Base-by-base conservation (phyloP, 2,888 invertebrate genomes). In the Drosophila fungiperda region DNA sequence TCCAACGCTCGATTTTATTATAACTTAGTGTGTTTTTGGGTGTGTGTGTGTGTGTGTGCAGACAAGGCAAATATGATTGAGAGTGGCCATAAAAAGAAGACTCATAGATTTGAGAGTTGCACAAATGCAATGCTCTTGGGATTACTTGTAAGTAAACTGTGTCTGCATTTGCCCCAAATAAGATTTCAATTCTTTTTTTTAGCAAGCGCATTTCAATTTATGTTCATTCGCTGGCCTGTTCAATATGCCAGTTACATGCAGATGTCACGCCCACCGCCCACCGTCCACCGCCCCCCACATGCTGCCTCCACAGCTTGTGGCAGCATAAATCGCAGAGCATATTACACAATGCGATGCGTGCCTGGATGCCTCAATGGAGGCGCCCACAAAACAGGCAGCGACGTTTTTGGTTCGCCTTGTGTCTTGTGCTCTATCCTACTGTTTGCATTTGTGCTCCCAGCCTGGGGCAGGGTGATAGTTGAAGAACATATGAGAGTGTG, bases 261-360 rank as follows among this genome's bases (percentile, higher is more conserved):
- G 80, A 70, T 87, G 87, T 74, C 80, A 80, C 74, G 81, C 74
- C 76, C 66, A 29, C 29, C 29, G 29, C 29, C 29, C 29, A 29
- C 29, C 29, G 29, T 2, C 29, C 29, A 29, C 5, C 29, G 29
- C 5, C 60, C 72, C 5, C 60, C 72, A 60, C 68, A 62, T 75
- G 58, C 62, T 68, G 58, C 38, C 55, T 0, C 57, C 55, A 29
- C 62, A 52, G 76, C 70, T 73, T 80, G 68, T 63, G 68, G 72
- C 77, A 86, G 82, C 87, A 87, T 87, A 87, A 87, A 87, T 87
- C 90, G 87, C 84, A 83, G 89, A 89, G 90, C 90, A 89, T 87
- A 87, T 87, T 87, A 87, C 82, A 82, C 84, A 89, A 90, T 90
- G 87, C 78, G 55, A 76, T 86, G 90, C 83, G 90, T 81, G 87